These are phyloP conservation scores for Cydia splendana DNA, from an alignment of 1,140 invertebrate genomes.

Conservation along the genomic window DNA sequence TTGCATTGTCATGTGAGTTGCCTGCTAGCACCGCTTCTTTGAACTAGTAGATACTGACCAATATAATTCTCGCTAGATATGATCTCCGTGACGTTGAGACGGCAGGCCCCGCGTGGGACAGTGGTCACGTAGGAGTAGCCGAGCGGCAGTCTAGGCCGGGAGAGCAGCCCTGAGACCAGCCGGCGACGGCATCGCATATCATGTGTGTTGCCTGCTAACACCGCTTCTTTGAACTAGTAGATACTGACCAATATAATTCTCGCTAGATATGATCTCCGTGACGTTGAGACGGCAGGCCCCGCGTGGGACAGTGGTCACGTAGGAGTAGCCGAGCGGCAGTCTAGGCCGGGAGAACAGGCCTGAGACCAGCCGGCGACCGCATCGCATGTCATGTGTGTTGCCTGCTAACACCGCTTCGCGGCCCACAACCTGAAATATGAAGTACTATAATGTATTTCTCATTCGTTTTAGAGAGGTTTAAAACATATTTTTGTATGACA, in stretches of 20 bases:
- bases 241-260: conserved; percentile 92
- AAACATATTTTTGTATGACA: background rate
- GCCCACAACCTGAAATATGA: conserved; percentile 82
- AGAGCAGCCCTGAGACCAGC: conserved; percentile 93
- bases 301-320: conserved; percentile 90
- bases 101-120: conserved; percentile 92
- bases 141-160: conserved; percentile 82
- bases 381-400: conserved; percentile 84
- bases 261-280: conserved; percentile 90
- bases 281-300: conserved; percentile 95
- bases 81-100: conserved; percentile 93
- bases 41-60: conserved; percentile 81
- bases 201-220: conserved; percentile 83
- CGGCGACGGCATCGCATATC: conserved; percentile 85
- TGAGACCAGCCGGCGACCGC: conserved; percentile 88
- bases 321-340: conserved; percentile 90
- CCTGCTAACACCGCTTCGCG: conserved; percentile 86
- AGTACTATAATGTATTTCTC: no score
- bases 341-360: conserved; percentile 91
- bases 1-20: conserved; percentile 83
- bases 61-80: conserved; percentile 92
- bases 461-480: no score
- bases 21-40: conserved; percentile 84
- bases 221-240: conserved; percentile 78
- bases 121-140: conserved; percentile 93